phyloP scores from a whole-genome alignment of 2,113 vertebrate species.

The Terrapene triunguis region DNA sequence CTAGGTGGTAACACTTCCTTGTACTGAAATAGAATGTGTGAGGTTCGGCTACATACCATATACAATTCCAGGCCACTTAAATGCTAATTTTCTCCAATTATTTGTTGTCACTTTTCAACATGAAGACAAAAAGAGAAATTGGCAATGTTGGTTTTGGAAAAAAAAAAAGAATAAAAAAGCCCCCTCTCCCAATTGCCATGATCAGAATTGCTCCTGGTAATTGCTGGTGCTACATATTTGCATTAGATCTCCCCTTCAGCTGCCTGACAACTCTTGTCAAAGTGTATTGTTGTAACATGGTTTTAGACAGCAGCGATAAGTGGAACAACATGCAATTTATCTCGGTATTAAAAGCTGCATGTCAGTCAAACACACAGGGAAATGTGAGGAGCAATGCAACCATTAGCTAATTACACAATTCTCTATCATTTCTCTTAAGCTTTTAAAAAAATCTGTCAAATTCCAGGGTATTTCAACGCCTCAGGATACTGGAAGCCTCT shows the following conservation, averaged over 20 bases:
- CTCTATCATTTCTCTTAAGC: background rate
- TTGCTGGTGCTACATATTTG: background rate
- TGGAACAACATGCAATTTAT: background rate
- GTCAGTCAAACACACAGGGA: background rate
- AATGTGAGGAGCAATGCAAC: background rate
- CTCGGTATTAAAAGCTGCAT: background rate
- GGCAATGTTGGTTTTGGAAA: background rate
- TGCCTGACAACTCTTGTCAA: background rate
- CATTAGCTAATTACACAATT: background rate
- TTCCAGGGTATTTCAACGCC: background rate
- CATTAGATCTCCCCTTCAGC: accelerated
- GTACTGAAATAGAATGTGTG: background rate
- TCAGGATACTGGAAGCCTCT: background rate
- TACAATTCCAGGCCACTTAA: background rate
- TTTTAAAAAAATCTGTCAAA: background rate
- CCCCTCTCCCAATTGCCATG: background rate
- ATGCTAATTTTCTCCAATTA: background rate
- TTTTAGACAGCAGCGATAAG: accelerated
- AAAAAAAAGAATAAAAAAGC: background rate
- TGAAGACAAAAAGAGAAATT: background rate
- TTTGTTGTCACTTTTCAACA: background rate
- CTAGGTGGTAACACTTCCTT: background rate
- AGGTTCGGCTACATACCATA: background rate
- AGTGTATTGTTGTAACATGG: background rate
- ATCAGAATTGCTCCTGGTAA: background rate